These are phyloP conservation scores for Ophion ventricosus DNA, from an alignment of 2,888 invertebrate species.

Conservation along the genomic window DNA sequence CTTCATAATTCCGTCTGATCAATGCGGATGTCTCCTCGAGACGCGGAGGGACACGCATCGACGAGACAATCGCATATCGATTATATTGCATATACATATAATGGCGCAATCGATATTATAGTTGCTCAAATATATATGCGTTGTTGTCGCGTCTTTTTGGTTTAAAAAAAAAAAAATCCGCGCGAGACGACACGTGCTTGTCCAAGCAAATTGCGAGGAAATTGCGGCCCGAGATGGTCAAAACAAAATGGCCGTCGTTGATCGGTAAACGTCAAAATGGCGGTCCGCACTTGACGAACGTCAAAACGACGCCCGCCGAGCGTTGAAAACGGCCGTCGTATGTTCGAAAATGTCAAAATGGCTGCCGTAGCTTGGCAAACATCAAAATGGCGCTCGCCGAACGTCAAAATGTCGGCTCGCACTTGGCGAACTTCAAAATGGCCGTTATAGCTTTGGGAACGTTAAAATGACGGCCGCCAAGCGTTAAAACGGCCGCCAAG, in stretches of 20 bases:
- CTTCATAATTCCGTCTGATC: neutral
- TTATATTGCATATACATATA: neutral
- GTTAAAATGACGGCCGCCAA: too few species aligned
- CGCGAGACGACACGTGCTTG: neutral
- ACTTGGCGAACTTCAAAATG: too few species aligned
- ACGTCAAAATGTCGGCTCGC: too few species aligned
- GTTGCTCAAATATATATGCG: neutral
- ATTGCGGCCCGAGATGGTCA: neutral
- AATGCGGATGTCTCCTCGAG: neutral
- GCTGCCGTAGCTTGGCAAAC: too few species aligned
- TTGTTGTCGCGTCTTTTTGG: neutral
- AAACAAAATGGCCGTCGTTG: neutral
- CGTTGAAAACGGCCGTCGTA: too few species aligned
- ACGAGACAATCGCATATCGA: constrained; percentile 2
- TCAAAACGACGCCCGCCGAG: too few species aligned
- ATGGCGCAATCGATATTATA: neutral
- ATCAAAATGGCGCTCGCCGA: too few species aligned
- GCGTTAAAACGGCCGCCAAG: too few species aligned
- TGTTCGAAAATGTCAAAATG: too few species aligned
- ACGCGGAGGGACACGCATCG: neutral
- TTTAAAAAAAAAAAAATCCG: neutral
- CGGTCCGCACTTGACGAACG: too few species aligned
- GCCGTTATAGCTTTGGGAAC: too few species aligned
- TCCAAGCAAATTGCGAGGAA: neutral
- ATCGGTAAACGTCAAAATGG: neutral